Base-by-base conservation (phyloP, 2,113 vertebrate species). In the human (Homo sapiens) region DNA sequence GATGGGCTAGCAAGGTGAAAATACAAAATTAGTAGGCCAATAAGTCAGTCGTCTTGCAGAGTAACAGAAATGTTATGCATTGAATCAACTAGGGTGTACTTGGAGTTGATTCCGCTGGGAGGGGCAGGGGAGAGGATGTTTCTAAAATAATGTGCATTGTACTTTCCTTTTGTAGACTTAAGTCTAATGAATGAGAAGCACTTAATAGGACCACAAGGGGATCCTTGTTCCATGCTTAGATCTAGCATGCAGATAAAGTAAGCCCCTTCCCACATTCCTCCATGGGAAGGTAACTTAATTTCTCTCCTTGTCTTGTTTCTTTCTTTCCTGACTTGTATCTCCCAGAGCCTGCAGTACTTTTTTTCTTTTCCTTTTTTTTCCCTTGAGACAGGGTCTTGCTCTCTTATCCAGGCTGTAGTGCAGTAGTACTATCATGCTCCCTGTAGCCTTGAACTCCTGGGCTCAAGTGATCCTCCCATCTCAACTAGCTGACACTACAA, bases 61-160 rank as follows among this genome's bases (percentile, higher is more conserved):
- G 10, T 23, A 10, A 7, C 72, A 13, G 6, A 35, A 25, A 52
- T 2, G 40, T 10, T 1, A 0, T 75, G 86, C 22, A 52, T 32
- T 38, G 0, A 0, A 2, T 10, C n/a, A 0, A 4, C 3, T 0
- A 43, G 1, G 38, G 10, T 48, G 45, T 40, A 45, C 30, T 64
- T 76, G 11, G 25, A 3, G 27, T 45, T 17, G 43, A 17, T 32
- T 76, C 16, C 7, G 8, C 18, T 20, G 57, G 57, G 23, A 3
- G 12, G 14, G 72, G 38, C 8, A 0, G 55, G 8, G 27, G 23
- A 6, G 12, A 40, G 14, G 27, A 20, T 12, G 38, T 59, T 61
- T 32, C 38, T 43, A 43, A 43, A 59, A 38, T 25, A 27, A 35
- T 14, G 10, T 55, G 22, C 50, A 6, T 16, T 7, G 7, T 38